Evolutionary conservation across 2,888 invertebrate genomes (phyloP).

Genomic region (Drosophila koepferae): DNA sequence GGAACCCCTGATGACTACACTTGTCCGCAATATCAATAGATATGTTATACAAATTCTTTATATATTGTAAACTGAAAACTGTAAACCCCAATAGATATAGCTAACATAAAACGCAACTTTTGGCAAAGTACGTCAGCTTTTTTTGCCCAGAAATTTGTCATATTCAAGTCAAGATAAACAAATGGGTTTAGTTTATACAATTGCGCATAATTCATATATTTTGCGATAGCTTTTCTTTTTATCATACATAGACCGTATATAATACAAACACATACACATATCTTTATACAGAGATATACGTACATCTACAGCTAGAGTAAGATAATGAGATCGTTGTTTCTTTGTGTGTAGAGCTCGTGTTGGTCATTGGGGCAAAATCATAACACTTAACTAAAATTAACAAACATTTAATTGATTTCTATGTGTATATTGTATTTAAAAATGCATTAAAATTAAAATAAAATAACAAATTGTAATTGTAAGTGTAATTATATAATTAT

Average conservation of each 20-base stretch:
- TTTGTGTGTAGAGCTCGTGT: slow-evolving; percentile 49
- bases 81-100: too few species aligned
- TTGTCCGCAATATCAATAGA: neutral
- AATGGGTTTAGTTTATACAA: slow-evolving; percentile 26
- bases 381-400: slow-evolving; percentile 54
- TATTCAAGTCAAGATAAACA: slow-evolving; percentile 12
- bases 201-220: slow-evolving; percentile 37
- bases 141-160: slow-evolving; percentile 9
- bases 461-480: slow-evolving; percentile 32
- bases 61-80: neutral
- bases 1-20: neutral
- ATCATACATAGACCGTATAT: slow-evolving; percentile 22
- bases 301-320: slow-evolving; percentile 39
- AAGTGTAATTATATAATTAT: slow-evolving; percentile 30
- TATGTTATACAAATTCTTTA: neutral
- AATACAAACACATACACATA: slow-evolving; percentile 2
- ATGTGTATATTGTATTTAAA: slow-evolving; percentile 24
- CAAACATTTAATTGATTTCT: slow-evolving; percentile 41
- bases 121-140: neutral
- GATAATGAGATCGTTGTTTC: slow-evolving; percentile 71
- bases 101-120: slow-evolving; percentile 1
- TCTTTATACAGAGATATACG: neutral
- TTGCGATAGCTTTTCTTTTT: slow-evolving; percentile 50
- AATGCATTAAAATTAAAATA: slow-evolving; percentile 22
- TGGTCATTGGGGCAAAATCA: slow-evolving; percentile 21